Percentiles rank a stretch among this genome's conserved stretches.
Evolutionary conservation across 2,797 vertebrate species (phyloP).

Genomic region (Morus bassanus): DNA sequence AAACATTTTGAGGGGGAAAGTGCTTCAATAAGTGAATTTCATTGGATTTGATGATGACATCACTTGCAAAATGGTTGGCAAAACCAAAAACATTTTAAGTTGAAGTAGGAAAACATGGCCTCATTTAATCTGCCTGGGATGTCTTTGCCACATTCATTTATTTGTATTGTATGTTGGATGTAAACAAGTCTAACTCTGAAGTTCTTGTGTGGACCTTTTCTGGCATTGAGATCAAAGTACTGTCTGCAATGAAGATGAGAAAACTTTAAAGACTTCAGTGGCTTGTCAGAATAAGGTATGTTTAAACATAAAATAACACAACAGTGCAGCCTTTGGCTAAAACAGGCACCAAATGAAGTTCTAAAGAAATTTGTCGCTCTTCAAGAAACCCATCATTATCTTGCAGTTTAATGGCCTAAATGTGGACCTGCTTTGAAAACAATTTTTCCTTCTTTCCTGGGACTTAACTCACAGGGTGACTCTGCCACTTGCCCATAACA

Average conservation of each 20-base stretch:
- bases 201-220: slow-evolving; percentile 58
- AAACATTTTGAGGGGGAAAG: slow-evolving; percentile 38
- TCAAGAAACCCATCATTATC: slow-evolving; percentile 1
- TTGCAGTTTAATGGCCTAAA: slow-evolving; percentile 28
- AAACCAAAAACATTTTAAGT: slow-evolving; percentile 58
- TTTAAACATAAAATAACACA: slow-evolving; percentile 67
- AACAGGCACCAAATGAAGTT: slow-evolving; percentile 35
- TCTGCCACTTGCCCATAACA: not conserved
- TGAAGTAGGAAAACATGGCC: not conserved
- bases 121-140: slow-evolving; percentile 33
- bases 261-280: slow-evolving; percentile 44
- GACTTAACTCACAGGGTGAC: not conserved
- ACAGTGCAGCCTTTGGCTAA: slow-evolving; percentile 40
- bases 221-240: slow-evolving; percentile 65
- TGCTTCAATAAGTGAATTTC: slow-evolving; percentile 52
- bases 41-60: slow-evolving; percentile 55
- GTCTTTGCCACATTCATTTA: slow-evolving; percentile 64
- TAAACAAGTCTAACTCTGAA: slow-evolving; percentile 70
- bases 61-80: slow-evolving; percentile 25
- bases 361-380: slow-evolving; percentile 10
- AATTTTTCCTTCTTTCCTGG: not conserved
- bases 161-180: slow-evolving; percentile 41
- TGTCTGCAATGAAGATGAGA: slow-evolving; percentile 68
- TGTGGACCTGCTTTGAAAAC: not conserved
- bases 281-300: slow-evolving; percentile 43